Base-by-base conservation (phyloP, 2,797 vertebrate species). In the Cirrhinus mrigala region DNA sequence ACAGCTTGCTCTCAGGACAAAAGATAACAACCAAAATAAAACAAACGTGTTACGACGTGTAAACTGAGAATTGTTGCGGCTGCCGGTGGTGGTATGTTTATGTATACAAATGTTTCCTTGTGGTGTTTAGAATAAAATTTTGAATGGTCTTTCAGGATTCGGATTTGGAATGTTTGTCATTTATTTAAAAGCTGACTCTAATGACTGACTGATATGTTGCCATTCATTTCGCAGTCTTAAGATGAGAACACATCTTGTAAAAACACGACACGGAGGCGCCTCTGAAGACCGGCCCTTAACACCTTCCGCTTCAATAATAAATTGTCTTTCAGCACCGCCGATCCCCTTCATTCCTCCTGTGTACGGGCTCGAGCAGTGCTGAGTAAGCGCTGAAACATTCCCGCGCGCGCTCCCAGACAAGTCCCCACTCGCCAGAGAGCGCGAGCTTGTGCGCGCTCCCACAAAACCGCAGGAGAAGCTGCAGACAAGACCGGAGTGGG, bases 341-440 rank as follows among this genome's bases (percentile, higher is more conserved):
- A 83, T 78, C 81, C 60, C 82, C 71, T 81, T 79, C 85, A 85
- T 88, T 87, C 81, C 88, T 82, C 76, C 68, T 84, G 88, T 79
- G 66, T 86, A 89, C 77, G 56, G 83, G 74, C 64, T 62, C 84
- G 70, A 85, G 86, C 74, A 76, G 56, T 86, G 87, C 90, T 91
- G 89, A 89, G 87, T 89, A 89, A 88, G 83, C 85, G 48, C 92
- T 78, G 86, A 94, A 95, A 94, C 93, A 95, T 95, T 94, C 79
- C 91, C 91, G 89, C 92, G 92, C 93, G 93, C 86, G 92, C 90
- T 93, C 93, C 84, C 90, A 87, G 93, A 92, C 95, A 95, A 92
- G 95, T 95, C 91, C 89, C 90, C 93, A 95, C 95, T 95, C 93
- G 94, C 84, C 58, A 54, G 33, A 37, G 33, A 37, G 33, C 33